Conservation (phyloP, 2,888 invertebrate genomes). For the Limulus polyphemus region DNA sequence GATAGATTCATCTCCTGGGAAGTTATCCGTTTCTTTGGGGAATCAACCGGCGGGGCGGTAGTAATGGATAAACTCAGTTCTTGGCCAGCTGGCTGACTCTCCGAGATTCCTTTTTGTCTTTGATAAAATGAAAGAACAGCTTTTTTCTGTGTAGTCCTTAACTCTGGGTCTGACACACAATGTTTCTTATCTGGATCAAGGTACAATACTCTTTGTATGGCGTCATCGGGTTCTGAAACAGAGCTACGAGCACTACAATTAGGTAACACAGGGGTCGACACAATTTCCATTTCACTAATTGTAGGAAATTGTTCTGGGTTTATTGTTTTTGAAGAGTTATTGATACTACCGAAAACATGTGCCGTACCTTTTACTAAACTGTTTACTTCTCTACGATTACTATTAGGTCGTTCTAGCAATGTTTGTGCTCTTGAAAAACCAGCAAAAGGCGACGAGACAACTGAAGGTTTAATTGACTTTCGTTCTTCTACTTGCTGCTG, state of each 20-base stretch:
- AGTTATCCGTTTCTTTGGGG: too few relatives aligned
- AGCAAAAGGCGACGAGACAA: too few relatives aligned
- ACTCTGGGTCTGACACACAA: slow-evolving; percentile 52
- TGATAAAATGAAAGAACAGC: slow-evolving; percentile 46
- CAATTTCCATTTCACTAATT: neutral
- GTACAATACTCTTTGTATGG: neutral
- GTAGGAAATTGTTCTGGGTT: too few relatives aligned
- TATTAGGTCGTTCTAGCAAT: too few relatives aligned
- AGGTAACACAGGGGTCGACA: neutral
- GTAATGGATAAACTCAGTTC: too few relatives aligned
- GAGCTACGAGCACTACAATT: neutral
- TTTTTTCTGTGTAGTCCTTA: slow-evolving; percentile 70
- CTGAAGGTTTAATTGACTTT: neutral
- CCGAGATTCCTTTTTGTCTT: slow-evolving; percentile 5
- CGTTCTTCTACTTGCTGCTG: neutral
- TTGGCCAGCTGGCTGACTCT: too few relatives aligned
- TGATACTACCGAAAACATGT: neutral
- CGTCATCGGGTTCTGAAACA: neutral
- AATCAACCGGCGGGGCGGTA: too few relatives aligned
- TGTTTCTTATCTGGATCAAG: slow-evolving; percentile 60
- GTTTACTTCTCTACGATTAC: too few relatives aligned
- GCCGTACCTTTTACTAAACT: neutral
- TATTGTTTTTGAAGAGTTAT: neutral
- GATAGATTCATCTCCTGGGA: too few relatives aligned
- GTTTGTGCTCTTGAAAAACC: too few relatives aligned